Conservation (phyloP, 2,888 invertebrate genomes). For the Choreutis nemorana region DNA sequence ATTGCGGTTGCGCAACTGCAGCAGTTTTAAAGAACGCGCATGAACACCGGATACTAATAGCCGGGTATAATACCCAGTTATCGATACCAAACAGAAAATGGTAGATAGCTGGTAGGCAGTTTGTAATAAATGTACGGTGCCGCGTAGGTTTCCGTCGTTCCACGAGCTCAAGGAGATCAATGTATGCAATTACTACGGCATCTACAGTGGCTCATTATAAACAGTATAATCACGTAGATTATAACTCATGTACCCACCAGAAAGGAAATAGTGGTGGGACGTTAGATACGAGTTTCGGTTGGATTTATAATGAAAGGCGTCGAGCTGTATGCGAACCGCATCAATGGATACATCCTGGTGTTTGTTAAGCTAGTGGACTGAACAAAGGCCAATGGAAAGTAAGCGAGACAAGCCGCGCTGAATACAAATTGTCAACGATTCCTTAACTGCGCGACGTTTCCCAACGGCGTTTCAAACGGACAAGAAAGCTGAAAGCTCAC, state of each 20-base stretch:
- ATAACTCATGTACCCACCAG: too few species aligned
- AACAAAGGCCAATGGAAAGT: conserved; percentile 60
- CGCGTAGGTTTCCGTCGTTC: conserved; percentile 34
- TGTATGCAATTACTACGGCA: conserved; percentile 35
- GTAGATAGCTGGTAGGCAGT: conserved; percentile 21
- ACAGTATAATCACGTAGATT: conserved; percentile 30
- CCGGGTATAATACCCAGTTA: conserved; percentile 3
- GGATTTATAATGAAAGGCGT: conserved; percentile 19
- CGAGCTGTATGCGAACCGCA: conserved; percentile 18
- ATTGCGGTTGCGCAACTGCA: conserved; percentile 19
- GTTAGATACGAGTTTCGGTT: not conserved
- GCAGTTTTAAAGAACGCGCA: conserved; percentile 17
- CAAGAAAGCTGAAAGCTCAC: conserved; percentile 41
- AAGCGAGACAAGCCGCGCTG: conserved; percentile 26
- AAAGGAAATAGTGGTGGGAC: too few species aligned
- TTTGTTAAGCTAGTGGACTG: conserved; percentile 20
- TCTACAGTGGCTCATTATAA: conserved; percentile 17
- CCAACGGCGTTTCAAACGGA: conserved; percentile 38
- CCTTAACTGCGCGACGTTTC: conserved; percentile 40
- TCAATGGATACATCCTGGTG: conserved; percentile 28
- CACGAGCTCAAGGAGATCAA: conserved; percentile 55
- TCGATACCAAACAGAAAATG: conserved; percentile 8
- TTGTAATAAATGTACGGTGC: conserved; percentile 30
- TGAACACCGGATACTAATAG: conserved; percentile 21
- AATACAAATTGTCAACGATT: conserved; percentile 58